A percentile compares a stretch with the other conserved stretches of the same genome.
Conservation (phyloP, 92 coral and sea anemone species). For the Zoanthus sociatus region DNA sequence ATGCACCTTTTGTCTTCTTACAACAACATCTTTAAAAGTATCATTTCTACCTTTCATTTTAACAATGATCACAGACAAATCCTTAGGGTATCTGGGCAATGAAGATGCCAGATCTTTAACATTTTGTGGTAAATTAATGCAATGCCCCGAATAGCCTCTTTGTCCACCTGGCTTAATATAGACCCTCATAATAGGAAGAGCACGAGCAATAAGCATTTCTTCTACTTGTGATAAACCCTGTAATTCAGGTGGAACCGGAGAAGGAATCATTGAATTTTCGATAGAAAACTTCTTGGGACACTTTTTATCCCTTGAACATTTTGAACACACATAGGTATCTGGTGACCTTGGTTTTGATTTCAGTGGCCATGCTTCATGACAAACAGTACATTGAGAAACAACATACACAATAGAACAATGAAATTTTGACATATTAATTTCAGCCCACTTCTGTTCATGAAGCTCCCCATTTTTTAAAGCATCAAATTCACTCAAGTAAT, state of each 20-base stretch:
- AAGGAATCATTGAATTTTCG: constrained; percentile 32
- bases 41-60: constrained; percentile 61
- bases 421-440: constrained; percentile 30
- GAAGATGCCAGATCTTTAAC: constrained; percentile 64
- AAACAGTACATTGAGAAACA: constrained; percentile 10
- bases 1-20: too few species aligned
- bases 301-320: constrained; percentile 31
- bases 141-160: constrained; percentile 74
- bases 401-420: constrained; percentile 27
- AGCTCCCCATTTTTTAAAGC: background rate
- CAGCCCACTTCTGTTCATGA: constrained; percentile 23
- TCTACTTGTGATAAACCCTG: constrained; percentile 43
- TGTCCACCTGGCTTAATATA: constrained; percentile 77
- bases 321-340: constrained; percentile 12
- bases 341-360: constrained; percentile 4
- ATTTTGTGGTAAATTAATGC: constrained; percentile 72
- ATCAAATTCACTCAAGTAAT: constrained; percentile 20
- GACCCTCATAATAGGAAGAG: constrained; percentile 68
- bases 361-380: constrained; percentile 33
- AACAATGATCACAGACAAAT: constrained; percentile 55
- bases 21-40: constrained; percentile 42
- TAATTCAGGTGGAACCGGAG: constrained; percentile 30
- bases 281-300: constrained; percentile 32
- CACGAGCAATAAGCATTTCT: constrained; percentile 48
- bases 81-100: constrained; percentile 62